Conservation (phyloP, 2,888 invertebrate genomes). For the Theretra japonica region DNA sequence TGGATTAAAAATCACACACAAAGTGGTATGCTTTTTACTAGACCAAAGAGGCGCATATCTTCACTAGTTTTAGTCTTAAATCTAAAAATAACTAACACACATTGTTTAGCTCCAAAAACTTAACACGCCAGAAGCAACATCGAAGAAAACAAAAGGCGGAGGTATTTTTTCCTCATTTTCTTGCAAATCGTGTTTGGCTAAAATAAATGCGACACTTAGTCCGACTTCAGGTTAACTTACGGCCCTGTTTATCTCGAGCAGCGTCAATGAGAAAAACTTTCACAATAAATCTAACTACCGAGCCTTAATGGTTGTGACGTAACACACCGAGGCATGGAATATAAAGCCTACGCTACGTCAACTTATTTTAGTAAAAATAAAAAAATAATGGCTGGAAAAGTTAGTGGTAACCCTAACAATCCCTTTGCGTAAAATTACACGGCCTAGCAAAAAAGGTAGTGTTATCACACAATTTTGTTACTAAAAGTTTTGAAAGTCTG, state of each 20-base stretch:
- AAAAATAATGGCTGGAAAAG: not conserved
- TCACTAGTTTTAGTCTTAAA: too few relatives aligned
- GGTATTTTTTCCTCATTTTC: conserved; percentile 33
- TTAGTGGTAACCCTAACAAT: not conserved
- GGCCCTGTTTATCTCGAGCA: conserved; percentile 41
- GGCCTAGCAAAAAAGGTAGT: too few relatives aligned
- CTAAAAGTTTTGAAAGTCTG: too few relatives aligned
- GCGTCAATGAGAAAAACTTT: conserved; percentile 49
- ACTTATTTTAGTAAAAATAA: not conserved
- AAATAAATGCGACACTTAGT: conserved; percentile 43
- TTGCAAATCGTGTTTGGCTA: conserved; percentile 34
- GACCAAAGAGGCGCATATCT: too few relatives aligned
- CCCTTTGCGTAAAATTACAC: conserved; percentile 12
- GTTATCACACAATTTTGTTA: too few relatives aligned
- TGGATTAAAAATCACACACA: too few relatives aligned
- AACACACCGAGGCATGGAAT: not conserved
- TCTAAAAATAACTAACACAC: too few relatives aligned
- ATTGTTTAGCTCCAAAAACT: not conserved
- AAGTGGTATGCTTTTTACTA: too few relatives aligned
- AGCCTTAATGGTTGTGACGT: conserved; percentile 32
- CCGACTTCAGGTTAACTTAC: conserved; percentile 40
- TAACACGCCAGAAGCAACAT: not conserved
- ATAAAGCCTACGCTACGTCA: not conserved
- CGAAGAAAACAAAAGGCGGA: conserved; percentile 10
- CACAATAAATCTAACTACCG: conserved; percentile 42